Base-by-base conservation (phyloP, 1,140 invertebrate genomes). In the Gyrodactylus salaris region DNA sequence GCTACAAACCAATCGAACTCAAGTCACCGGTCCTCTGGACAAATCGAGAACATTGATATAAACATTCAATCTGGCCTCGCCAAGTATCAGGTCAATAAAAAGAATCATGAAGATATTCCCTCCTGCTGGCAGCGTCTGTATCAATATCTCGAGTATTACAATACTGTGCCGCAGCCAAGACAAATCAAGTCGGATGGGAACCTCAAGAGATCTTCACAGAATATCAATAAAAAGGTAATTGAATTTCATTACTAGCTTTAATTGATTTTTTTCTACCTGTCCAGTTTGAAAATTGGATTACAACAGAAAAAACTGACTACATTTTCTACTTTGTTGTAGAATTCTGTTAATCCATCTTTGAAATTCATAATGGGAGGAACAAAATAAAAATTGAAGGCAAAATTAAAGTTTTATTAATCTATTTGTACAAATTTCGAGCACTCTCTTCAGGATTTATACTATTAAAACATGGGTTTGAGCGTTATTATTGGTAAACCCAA, bases 61-160 rank as follows among this genome's bases (percentile, higher is more conserved):
- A n/a, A 54, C 34, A 16, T 16, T n/a, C 7, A 54, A 54, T 16
- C 34, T 7, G 34, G 34, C n/a, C 7, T 54, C 7, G 34, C 34
- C 7, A n/a, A 16, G 7, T 54, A 16, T 54, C 7, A 54, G 34
- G n/a, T 16, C 34, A 16, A 54, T 16, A 54, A 54, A 54, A 54
- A 54, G 34, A 16, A 71, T 25, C 70, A 71, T 22, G 70, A 71
- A 25, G 24, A 71, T 71, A 22, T 71, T 24, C 70, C 70, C 25
- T 25, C 25, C 16, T 71, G 70, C 26, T 71, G 70, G 70, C 70
- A 25, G 2, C n/a, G 25, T 25, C 21, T 71, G 21, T 71, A 71
- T 25, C 21, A 25, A 24, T 71, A 24, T 24, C 70, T 71, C 1
- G 70, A 71, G 20, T 25, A 24, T 25, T 71, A 71, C 26, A 24